These are phyloP conservation scores for Drosophila trichaetosa DNA, from an alignment of 2,888 invertebrate genomes.

Conservation along the genomic window DNA sequence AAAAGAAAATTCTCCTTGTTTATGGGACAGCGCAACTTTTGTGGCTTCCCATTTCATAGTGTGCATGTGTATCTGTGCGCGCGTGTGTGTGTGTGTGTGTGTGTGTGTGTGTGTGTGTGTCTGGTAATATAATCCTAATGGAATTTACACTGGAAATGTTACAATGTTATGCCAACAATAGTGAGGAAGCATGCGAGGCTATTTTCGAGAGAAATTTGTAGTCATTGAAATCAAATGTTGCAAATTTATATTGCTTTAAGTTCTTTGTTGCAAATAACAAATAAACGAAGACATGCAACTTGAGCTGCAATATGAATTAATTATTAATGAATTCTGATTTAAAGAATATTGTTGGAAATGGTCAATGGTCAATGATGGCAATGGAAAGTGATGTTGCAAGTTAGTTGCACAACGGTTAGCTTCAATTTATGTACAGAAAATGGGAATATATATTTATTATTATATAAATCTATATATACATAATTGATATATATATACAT, in stretches of 20 bases:
- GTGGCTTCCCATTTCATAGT: slow-evolving; percentile 57
- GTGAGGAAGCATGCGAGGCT: slow-evolving; percentile 34
- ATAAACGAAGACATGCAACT: neutral
- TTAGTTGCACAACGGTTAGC: neutral
- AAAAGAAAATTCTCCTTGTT: slow-evolving; percentile 71
- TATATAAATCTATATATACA: too few relatives aligned
- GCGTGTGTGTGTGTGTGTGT: slow-evolving; percentile 8
- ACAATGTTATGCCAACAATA: slow-evolving; percentile 56
- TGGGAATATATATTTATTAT: neutral
- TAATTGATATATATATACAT: neutral
- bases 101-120: slow-evolving; percentile 29
- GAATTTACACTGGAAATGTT: slow-evolving; percentile 76
- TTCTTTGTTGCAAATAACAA: neutral
- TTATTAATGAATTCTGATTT: neutral
- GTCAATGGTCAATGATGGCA: neutral
- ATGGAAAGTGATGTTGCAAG: neutral
- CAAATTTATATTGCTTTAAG: slow-evolving; percentile 4
- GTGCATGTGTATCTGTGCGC: slow-evolving; percentile 19
- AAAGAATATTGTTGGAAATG: neutral
- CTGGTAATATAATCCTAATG: slow-evolving; percentile 81
- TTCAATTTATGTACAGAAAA: neutral
- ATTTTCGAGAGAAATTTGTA: slow-evolving; percentile 14
- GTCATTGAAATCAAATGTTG: slow-evolving; percentile 29
- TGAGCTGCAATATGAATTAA: neutral
- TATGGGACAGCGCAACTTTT: slow-evolving; percentile 71